These are phyloP conservation scores for Hippocampus kuda DNA, from an alignment of 2,797 vertebrate genomes.

Conservation along the genomic window DNA sequence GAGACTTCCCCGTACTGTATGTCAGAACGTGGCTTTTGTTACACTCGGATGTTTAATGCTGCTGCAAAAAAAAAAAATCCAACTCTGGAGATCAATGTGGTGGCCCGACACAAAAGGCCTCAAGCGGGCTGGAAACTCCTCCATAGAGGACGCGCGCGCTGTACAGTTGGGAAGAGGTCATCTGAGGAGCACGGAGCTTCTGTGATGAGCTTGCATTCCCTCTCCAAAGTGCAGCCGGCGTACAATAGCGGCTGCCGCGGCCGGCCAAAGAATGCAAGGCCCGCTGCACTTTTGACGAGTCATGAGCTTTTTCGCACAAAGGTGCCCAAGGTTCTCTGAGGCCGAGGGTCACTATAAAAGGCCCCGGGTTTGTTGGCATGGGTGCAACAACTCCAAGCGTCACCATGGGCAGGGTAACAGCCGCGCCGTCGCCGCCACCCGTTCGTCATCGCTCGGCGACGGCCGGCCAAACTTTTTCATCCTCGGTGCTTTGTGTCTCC, in stretches of 20 bases:
- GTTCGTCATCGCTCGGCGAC: too few relatives aligned
- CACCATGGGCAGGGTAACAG: constrained; percentile 56
- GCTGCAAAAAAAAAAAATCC: not conserved
- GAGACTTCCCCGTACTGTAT: constrained; percentile 21
- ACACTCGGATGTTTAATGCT: constrained; percentile 1
- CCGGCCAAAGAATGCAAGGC: constrained; percentile 27
- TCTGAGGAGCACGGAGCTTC: constrained; percentile 1
- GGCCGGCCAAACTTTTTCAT: too few relatives aligned
- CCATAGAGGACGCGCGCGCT: not conserved
- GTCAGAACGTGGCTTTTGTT: constrained; percentile 29
- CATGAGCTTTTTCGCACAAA: constrained; percentile 54
- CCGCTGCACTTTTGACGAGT: constrained; percentile 52
- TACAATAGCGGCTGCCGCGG: constrained; percentile 39
- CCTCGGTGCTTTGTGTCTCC: not conserved
- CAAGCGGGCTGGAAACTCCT: constrained; percentile 2
- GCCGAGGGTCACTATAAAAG: constrained; percentile 45
- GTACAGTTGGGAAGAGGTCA: not conserved
- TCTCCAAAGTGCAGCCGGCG: constrained; percentile 8
- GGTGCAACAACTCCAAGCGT: constrained; percentile 13
- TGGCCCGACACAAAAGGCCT: not conserved
- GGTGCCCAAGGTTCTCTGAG: constrained; percentile 31
- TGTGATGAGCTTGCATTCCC: constrained; percentile 21
- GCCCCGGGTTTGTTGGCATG: constrained; percentile 8
- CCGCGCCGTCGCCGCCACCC: not conserved
- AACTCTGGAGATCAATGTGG: not conserved